Percentiles rank a stretch among this genome's conserved stretches.
Evolutionary conservation across 2,797 vertebrate species (phyloP).

Genomic region (Fratercula arctica): DNA sequence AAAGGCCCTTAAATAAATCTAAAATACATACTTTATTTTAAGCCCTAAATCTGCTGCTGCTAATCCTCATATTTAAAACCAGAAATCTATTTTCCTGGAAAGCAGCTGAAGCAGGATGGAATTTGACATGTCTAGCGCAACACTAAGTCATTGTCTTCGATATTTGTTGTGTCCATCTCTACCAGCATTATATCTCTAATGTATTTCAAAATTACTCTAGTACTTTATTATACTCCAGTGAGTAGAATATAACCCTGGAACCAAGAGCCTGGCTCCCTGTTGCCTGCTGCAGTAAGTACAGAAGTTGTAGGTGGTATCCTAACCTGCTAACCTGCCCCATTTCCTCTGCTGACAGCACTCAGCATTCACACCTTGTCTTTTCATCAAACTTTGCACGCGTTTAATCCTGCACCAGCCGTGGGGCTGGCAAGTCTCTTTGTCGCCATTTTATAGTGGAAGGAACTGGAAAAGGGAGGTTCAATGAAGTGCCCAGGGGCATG

Average conservation of each 20-base stretch:
- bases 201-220: background rate
- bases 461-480: background rate
- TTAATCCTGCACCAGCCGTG: background rate
- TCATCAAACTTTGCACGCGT: background rate
- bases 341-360: conserved; percentile 16
- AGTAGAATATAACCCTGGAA: background rate
- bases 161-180: background rate
- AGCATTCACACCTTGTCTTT: conserved; percentile 1
- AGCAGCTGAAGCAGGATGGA: background rate
- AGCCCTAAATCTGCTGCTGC: conserved; percentile 65
- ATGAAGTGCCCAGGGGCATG: background rate
- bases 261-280: background rate
- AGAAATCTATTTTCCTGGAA: conserved; percentile 61
- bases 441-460: background rate
- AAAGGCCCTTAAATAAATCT: conserved; percentile 69
- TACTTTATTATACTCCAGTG: background rate
- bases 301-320: background rate
- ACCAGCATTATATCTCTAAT: background rate
- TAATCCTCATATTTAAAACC: conserved; percentile 64
- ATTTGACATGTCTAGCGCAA: background rate
- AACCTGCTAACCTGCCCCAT: background rate
- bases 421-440: background rate
- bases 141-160: background rate
- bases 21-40: conserved; percentile 62
- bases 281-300: background rate